Evolutionary conservation across 2,113 vertebrate species (phyloP), one percentile per base, ranked within the genome.

Genomic region (Mugil cephalus): DNA sequence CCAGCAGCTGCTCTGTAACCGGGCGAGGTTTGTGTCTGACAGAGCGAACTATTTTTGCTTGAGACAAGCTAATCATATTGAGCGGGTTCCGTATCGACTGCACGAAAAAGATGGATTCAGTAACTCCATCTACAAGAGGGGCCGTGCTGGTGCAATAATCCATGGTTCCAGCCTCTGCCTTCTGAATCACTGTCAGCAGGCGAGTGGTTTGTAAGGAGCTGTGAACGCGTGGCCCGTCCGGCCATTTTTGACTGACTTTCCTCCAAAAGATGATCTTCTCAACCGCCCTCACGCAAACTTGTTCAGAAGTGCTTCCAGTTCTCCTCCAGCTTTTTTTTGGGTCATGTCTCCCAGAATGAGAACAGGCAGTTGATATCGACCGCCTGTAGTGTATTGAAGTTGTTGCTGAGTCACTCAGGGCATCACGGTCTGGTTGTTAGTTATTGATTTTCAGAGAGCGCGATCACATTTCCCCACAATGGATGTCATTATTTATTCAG

Each of bases 401-500:
- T 82, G 81, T 82, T 91, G 91, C 90, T 85, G 87, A 91, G 90
- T 92, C 88, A 90, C 90, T 87, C 82, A 60, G 83, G 83, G 80
- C 76, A 74, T 84, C 70, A 65, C 40, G 83, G 80, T 88, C 88
- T 74, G 67, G 74, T 88, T 88, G 89, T 87, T 90, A 68, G 82
- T 88, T 91, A 91, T 90, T 90, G 91, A 90, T 91, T 89, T 87
- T 82, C 85, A 85, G 82, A 87, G 85, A 82, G 77, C 66, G 69
- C 61, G 89, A 89, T 91, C 90, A 87, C 83, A 89, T 92, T 89
- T 87, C 88, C 78, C 63, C 77, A 85, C 88, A 87, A 88, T 89
- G 62, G 76, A 85, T 84, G 82, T 75, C 83, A 88, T 93, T 91
- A 91, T 89, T 93, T 91, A 93, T 93, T 92, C 86, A 91, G 71